phyloP scores from a whole-genome alignment of 2,797 vertebrate species.

The Nothura maculosa region DNA sequence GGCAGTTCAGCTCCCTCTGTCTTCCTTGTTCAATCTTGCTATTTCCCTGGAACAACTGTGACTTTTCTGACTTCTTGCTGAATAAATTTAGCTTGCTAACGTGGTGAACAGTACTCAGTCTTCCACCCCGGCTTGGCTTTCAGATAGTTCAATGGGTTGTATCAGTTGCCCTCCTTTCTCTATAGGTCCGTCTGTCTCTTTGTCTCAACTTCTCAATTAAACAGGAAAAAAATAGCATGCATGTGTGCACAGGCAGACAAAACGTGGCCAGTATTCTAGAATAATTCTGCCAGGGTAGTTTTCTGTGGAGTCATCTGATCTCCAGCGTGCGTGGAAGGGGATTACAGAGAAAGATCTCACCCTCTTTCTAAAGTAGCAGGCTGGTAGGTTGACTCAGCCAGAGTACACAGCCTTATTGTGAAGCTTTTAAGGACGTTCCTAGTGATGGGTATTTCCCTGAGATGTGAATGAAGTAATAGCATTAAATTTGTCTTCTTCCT shows the following conservation, averaged over 20 bases:
- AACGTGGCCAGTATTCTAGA: background rate
- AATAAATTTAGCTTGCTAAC: background rate
- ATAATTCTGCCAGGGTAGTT: background rate
- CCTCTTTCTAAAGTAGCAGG: background rate
- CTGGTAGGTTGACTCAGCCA: background rate
- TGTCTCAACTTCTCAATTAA: background rate
- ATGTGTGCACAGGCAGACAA: background rate
- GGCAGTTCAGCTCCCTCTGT: background rate
- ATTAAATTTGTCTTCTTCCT: background rate
- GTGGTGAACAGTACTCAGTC: background rate
- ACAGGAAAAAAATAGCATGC: background rate
- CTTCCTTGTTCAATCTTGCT: background rate
- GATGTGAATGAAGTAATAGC: background rate
- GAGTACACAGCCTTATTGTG: background rate
- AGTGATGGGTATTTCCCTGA: background rate
- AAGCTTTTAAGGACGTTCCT: background rate
- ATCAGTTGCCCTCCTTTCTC: background rate
- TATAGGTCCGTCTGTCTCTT: background rate
- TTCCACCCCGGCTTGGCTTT: constrained; percentile 3
- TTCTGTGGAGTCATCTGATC: background rate
- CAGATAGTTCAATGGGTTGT: background rate
- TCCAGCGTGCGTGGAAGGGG: background rate
- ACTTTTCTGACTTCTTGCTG: background rate
- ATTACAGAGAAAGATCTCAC: background rate
- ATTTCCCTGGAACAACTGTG: background rate